Percentiles rank a stretch among this genome's conserved stretches.
These are phyloP conservation scores for Ammodytes marinus DNA, from an alignment of 2,113 vertebrate genomes.

Conservation along the genomic window DNA sequence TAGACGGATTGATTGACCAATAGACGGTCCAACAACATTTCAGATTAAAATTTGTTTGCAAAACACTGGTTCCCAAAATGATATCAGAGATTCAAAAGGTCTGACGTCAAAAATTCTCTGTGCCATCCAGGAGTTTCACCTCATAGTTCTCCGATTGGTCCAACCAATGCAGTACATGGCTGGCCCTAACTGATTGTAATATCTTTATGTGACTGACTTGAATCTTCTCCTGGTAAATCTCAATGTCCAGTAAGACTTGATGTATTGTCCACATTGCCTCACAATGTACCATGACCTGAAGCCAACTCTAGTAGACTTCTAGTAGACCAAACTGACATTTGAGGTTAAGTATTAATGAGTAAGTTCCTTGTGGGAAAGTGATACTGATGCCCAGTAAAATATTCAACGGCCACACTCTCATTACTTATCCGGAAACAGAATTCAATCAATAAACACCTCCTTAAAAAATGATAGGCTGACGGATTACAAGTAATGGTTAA, in stretches of 20 bases:
- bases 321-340: slow-evolving; percentile 17
- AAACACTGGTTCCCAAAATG: not conserved
- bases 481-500: not conserved
- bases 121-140: not conserved
- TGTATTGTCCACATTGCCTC: not conserved
- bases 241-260: not conserved
- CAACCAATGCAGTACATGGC: not conserved
- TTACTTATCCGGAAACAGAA: not conserved
- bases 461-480: not conserved
- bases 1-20: not conserved
- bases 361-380: slow-evolving; percentile 17
- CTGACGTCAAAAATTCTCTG: not conserved
- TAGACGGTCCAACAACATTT: not conserved
- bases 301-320: not conserved
- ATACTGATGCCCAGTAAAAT: not conserved
- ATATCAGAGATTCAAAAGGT: not conserved
- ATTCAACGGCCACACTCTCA: not conserved
- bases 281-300: not conserved
- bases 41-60: not conserved
- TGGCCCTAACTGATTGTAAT: not conserved
- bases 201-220: not conserved
- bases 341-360: slow-evolving; percentile 16
- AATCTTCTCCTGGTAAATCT: not conserved
- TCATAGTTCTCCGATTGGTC: not conserved
- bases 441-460: not conserved